A percentile compares a stretch with the other conserved stretches of the same genome.
Evolutionary conservation across 2,797 vertebrate genomes (phyloP).

Genomic region (Alcedo atthis): DNA sequence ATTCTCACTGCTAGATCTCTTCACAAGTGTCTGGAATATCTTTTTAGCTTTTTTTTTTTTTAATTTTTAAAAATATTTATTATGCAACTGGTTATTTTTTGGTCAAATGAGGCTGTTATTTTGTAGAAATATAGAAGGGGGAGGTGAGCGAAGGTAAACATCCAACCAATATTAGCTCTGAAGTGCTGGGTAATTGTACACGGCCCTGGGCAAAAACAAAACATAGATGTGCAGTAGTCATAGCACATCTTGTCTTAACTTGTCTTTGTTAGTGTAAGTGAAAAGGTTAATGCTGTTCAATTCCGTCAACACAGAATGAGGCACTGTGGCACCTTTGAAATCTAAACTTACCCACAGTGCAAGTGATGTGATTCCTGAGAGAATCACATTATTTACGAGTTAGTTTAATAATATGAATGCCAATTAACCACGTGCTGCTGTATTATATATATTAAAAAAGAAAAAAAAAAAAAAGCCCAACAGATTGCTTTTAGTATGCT

Average conservation of each 20-base stretch:
- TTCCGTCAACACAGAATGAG: slow-evolving; percentile 71
- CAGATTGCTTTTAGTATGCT: slow-evolving; percentile 72
- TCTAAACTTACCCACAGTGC: slow-evolving; percentile 68
- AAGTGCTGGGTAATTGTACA: slow-evolving; percentile 76
- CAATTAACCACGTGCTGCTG: slow-evolving; percentile 32
- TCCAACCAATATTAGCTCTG: slow-evolving; percentile 72
- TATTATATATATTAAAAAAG: background rate
- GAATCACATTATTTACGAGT: slow-evolving; percentile 61
- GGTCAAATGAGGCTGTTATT: slow-evolving; percentile 16
- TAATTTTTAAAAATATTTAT: background rate
- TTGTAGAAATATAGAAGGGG: slow-evolving; percentile 10
- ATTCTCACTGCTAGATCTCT: slow-evolving; percentile 23
- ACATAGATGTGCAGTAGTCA: slow-evolving; percentile 70
- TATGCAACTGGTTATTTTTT: slow-evolving; percentile 5
- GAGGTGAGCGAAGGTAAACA: slow-evolving; percentile 47
- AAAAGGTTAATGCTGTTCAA: slow-evolving; percentile 82
- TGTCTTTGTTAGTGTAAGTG: slow-evolving; percentile 81
- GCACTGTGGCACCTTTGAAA: slow-evolving; percentile 74
- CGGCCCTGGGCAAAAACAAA: slow-evolving; percentile 75
- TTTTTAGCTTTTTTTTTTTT: background rate
- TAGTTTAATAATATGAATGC: slow-evolving; percentile 51
- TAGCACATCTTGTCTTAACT: slow-evolving; percentile 79
- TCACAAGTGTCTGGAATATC: slow-evolving; percentile 14
- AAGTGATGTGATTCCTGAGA: slow-evolving; percentile 61
- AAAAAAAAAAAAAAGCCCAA: background rate